Evolutionary conservation across 2,113 vertebrate species (phyloP).

Genomic region (Heterochromis multidens): DNA sequence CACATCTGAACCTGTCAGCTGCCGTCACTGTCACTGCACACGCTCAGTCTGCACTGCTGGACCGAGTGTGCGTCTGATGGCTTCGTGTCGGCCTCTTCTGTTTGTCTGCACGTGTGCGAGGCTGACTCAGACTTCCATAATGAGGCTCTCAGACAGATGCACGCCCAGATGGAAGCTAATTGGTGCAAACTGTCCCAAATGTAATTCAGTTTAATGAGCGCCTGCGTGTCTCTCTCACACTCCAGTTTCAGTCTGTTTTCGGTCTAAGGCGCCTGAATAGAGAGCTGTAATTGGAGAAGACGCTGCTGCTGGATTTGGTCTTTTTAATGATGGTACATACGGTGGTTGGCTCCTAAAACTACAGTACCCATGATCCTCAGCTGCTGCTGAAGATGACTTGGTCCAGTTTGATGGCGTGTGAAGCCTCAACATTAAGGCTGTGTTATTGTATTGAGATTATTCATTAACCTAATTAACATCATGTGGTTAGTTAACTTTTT

Average conservation of each 20-base stretch:
- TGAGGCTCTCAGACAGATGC: background rate
- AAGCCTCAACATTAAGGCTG: background rate
- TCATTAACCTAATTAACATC: background rate
- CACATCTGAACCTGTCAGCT: conserved; percentile 33
- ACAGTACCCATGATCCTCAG: background rate
- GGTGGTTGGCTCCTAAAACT: background rate
- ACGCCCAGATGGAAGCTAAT: background rate
- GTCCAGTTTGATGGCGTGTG: background rate
- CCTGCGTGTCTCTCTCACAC: background rate
- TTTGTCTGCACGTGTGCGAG: background rate
- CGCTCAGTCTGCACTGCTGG: background rate
- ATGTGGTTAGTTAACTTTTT: background rate
- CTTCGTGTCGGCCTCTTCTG: background rate
- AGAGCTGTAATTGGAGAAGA: background rate
- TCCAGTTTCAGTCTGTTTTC: background rate
- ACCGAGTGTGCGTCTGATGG: background rate
- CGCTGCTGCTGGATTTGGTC: background rate
- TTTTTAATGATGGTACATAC: fast-evolving
- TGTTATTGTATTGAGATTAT: too few relatives aligned
- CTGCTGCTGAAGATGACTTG: background rate
- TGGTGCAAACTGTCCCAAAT: conserved; percentile 4
- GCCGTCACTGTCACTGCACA: background rate
- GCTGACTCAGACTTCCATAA: conserved; percentile 31
- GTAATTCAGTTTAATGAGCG: background rate
- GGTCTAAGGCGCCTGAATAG: background rate